Percentiles rank a stretch among this genome's conserved stretches.
phyloP scores from a whole-genome alignment of 2,113 vertebrate species.

The Bubo scandiacus region DNA sequence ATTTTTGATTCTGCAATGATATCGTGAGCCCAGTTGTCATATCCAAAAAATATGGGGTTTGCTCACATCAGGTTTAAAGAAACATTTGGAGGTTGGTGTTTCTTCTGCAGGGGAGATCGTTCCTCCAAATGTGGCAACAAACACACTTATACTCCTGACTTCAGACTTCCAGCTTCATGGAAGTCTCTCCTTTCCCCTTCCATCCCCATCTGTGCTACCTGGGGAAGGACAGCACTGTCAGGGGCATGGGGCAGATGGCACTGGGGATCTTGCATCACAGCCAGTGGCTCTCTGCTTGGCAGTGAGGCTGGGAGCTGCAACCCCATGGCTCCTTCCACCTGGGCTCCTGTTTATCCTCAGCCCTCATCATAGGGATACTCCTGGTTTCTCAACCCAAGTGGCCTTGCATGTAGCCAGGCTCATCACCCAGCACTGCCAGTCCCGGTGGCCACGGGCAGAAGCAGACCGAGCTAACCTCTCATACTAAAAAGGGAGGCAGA shows the following conservation, averaged over 20 bases:
- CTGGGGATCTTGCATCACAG: accelerated
- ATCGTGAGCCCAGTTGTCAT: background rate
- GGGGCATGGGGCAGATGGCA: accelerated
- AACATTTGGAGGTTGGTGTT: background rate
- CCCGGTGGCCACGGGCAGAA: background rate
- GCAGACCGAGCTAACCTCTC: background rate
- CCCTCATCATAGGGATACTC: background rate
- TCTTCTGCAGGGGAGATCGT: background rate
- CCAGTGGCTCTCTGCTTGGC: background rate
- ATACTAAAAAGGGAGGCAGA: background rate
- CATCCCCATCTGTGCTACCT: accelerated
- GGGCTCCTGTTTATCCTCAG: background rate
- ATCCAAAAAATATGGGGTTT: background rate
- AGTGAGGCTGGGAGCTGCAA: background rate
- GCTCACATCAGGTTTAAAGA: background rate
- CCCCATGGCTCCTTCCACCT: background rate
- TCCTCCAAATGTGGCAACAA: background rate
- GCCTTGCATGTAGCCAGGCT: background rate
- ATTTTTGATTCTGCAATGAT: background rate
- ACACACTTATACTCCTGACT: background rate
- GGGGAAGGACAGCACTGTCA: background rate
- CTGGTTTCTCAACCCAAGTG: background rate
- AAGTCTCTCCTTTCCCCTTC: background rate
- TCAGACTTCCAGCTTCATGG: background rate
- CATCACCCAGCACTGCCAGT: background rate